phyloP scores from a whole-genome alignment of 2,113 vertebrate species.

The Petrocephalus microphthalmus region DNA sequence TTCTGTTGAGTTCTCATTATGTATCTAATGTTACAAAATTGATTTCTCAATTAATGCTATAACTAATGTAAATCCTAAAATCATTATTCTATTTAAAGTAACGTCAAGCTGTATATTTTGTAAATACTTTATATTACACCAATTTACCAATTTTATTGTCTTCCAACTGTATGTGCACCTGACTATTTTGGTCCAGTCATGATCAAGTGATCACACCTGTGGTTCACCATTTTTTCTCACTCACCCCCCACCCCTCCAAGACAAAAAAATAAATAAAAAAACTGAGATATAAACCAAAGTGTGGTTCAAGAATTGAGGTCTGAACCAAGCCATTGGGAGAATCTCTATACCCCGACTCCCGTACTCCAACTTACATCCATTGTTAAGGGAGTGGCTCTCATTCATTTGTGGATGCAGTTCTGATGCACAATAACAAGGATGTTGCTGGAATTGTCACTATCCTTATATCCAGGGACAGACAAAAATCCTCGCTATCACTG shows the following conservation, averaged over 20 bases:
- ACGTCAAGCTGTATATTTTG: too few relatives aligned
- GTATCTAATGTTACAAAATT: not conserved
- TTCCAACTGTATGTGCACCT: too few relatives aligned
- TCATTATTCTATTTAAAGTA: not conserved
- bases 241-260: not conserved
- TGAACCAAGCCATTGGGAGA: not conserved
- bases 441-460: not conserved
- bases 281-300: not conserved
- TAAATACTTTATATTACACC: too few relatives aligned
- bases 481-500: slow-evolving; percentile 45
- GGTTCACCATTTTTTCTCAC: not conserved
- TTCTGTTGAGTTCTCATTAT: not conserved
- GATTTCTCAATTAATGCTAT: not conserved
- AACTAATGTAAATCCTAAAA: not conserved
- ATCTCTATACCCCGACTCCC: not conserved
- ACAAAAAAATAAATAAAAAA: not conserved
- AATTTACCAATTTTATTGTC: too few relatives aligned
- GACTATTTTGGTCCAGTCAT: too few relatives aligned
- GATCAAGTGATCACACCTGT: too few relatives aligned
- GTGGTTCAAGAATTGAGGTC: not conserved
- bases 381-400: not conserved
- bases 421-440: not conserved
- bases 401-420: not conserved
- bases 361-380: not conserved
- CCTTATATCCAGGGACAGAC: slow-evolving; percentile 38